A percentile compares a stretch with the other conserved stretches of the same genome.
Evolutionary conservation across 1,140 invertebrate species (phyloP).

Genomic region (Nylanderia fulva): DNA sequence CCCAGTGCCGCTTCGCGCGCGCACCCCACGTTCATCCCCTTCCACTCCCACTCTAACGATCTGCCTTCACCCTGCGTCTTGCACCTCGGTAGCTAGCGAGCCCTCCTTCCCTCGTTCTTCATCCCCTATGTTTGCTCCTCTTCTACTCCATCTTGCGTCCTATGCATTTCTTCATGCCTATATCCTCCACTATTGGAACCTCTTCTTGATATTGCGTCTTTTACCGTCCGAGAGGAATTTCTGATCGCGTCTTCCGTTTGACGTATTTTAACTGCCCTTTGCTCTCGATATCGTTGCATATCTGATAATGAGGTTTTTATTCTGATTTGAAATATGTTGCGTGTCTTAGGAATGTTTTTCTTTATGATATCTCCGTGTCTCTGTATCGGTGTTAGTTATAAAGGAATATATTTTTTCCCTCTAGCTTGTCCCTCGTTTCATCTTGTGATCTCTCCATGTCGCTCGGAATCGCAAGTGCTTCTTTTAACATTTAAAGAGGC

Average conservation of each 20-base stretch:
- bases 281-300: background rate
- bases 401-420: background rate
- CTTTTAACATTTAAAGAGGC: background rate
- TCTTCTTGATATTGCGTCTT: background rate
- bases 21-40: background rate
- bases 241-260: background rate
- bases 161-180: background rate
- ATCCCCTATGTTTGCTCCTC: background rate
- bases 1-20: constrained; percentile 72
- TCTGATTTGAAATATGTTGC: background rate
- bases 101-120: constrained; percentile 1
- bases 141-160: background rate
- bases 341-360: background rate
- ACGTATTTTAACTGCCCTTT: background rate
- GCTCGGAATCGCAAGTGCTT: background rate
- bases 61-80: constrained; percentile 14
- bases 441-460: background rate
- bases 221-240: background rate
- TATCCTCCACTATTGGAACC: background rate
- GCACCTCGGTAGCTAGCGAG: background rate
- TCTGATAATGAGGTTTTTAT: constrained; percentile 28
- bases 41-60: constrained; percentile 30
- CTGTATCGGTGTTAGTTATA: background rate
- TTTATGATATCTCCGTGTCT: background rate
- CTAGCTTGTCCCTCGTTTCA: background rate